Evolutionary conservation across 2,113 vertebrate species (phyloP).

Genomic region (pig (Sus scrofa)): DNA sequence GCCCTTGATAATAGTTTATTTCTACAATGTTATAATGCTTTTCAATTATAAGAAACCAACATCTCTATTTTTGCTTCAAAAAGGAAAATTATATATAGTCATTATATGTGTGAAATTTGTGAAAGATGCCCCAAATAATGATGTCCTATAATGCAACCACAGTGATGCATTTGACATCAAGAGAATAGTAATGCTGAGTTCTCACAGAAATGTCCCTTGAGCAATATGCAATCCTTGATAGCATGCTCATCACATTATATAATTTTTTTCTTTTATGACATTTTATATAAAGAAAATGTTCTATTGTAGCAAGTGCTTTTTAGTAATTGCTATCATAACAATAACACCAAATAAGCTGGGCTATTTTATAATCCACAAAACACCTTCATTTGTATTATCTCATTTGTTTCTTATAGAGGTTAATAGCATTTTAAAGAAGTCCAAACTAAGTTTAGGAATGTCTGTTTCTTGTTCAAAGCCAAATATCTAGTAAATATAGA

Average conservation of each 20-base stretch:
- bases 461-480: not conserved
- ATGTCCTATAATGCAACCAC: constrained; percentile 26
- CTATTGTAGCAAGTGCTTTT: constrained; percentile 55
- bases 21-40: constrained; percentile 56
- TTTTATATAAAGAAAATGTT: constrained; percentile 65
- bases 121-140: constrained; percentile 60
- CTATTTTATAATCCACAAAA: constrained; percentile 56
- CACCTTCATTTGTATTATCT: constrained; percentile 46
- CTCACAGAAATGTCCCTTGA: constrained; percentile 66
- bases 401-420: constrained; percentile 57
- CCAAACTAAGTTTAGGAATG: constrained; percentile 47
- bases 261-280: constrained; percentile 69
- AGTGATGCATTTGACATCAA: constrained; percentile 67
- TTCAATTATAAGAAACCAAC: not conserved
- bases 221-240: constrained; percentile 54
- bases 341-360: constrained; percentile 57
- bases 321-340: constrained; percentile 67
- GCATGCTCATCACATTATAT: not conserved
- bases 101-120: constrained; percentile 66
- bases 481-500: not conserved
- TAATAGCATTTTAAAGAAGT: constrained; percentile 53
- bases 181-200: constrained; percentile 47
- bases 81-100: constrained; percentile 61
- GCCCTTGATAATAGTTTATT: constrained; percentile 52
- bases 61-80: constrained; percentile 42